Percentiles rank a stretch among this genome's conserved stretches.
Conservation (phyloP, 1,140 invertebrate genomes). For the Liolophura sinensis region DNA sequence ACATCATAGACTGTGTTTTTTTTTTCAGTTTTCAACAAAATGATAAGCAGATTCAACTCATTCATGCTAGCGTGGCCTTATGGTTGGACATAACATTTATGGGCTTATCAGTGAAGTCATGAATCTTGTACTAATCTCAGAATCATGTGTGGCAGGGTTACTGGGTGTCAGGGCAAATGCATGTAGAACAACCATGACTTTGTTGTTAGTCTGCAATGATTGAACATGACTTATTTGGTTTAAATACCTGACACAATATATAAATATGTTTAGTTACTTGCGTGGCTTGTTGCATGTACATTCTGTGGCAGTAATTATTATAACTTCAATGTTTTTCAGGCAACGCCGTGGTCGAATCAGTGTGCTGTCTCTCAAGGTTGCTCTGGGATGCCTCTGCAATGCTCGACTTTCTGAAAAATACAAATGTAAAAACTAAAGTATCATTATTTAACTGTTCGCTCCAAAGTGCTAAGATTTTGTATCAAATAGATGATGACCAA, state of each 20-base stretch:
- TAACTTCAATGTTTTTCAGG: slow-evolving; percentile 46
- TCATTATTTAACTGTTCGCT: not conserved
- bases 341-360: slow-evolving; percentile 59
- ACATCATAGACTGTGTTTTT: too few species aligned
- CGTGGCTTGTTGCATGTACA: not conserved
- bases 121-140: too few species aligned
- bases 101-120: too few species aligned
- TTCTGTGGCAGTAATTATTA: slow-evolving; percentile 6
- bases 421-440: slow-evolving; percentile 52
- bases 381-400: slow-evolving; percentile 66
- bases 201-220: slow-evolving; percentile 70
- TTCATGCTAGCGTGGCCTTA: too few species aligned
- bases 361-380: slow-evolving; percentile 66
- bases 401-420: slow-evolving; percentile 68
- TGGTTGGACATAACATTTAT: too few species aligned
- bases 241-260: not conserved
- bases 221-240: slow-evolving; percentile 16
- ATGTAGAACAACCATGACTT: slow-evolving; percentile 51
- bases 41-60: too few species aligned
- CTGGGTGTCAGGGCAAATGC: not conserved
- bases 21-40: too few species aligned
- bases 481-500: too few species aligned
- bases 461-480: too few species aligned
- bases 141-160: not conserved
- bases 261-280: not conserved